These are phyloP conservation scores for Panthera uncia DNA, from an alignment of 2,113 vertebrate genomes.

Conservation along the genomic window DNA sequence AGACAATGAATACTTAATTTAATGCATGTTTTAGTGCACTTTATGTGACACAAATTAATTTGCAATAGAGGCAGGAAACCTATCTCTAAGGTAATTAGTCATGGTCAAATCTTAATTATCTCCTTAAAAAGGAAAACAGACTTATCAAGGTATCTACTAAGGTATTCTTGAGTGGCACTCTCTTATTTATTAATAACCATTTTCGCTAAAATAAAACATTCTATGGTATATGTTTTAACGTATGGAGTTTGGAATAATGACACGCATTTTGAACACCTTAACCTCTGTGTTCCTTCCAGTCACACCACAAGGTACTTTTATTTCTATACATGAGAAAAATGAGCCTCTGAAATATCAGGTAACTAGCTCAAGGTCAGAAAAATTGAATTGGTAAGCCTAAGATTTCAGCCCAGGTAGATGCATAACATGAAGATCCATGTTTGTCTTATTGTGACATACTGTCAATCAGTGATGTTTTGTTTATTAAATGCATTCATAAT, in stretches of 20 bases:
- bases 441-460: background rate
- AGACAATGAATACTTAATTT: conserved; percentile 66
- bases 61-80: conserved; percentile 64
- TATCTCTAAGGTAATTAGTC: conserved; percentile 75
- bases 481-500: background rate
- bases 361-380: background rate
- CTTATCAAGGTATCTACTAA: conserved; percentile 50
- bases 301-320: background rate
- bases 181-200: conserved; percentile 28
- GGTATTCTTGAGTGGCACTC: background rate
- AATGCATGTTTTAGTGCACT: conserved; percentile 62
- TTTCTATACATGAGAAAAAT: background rate
- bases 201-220: conserved; percentile 13
- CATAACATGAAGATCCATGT: background rate
- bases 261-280: background rate
- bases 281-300: background rate
- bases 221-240: background rate
- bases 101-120: conserved; percentile 77
- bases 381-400: background rate
- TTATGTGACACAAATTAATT: conserved; percentile 77
- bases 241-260: background rate
- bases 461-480: background rate
- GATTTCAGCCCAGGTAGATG: background rate
- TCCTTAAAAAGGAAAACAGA: conserved; percentile 60
- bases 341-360: background rate